Evolutionary conservation across 2,888 invertebrate species (phyloP).

Genomic region (Oxystoma pomonae): DNA sequence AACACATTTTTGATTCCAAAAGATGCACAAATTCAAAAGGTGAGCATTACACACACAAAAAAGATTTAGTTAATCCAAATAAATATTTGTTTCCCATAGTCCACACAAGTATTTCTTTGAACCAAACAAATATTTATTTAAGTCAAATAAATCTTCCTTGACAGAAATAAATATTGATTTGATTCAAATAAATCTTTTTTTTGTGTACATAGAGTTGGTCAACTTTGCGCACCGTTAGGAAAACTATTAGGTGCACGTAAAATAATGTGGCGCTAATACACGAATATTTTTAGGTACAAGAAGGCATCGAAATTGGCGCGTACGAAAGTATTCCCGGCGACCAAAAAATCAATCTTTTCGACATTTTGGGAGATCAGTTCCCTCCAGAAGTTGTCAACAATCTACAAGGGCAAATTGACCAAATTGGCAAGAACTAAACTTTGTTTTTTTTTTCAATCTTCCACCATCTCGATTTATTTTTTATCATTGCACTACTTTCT

Average conservation of each 20-base stretch:
- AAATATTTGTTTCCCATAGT: too few species aligned
- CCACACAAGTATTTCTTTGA: too few species aligned
- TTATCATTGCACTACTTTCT: conserved; percentile 1
- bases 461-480: background rate
- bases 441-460: background rate
- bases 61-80: too few species aligned
- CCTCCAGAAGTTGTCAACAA: conserved; percentile 86
- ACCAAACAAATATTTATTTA: too few species aligned
- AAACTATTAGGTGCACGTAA: too few species aligned
- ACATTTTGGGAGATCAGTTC: conserved; percentile 80
- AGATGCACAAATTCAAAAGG: conserved; percentile 83
- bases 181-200: too few species aligned
- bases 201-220: too few species aligned
- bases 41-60: too few species aligned
- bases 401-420: conserved; percentile 79
- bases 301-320: conserved; percentile 81
- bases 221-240: too few species aligned
- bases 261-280: too few species aligned
- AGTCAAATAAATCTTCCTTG: too few species aligned
- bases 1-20: conserved; percentile 80
- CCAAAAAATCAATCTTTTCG: conserved; percentile 78
- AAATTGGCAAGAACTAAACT: conserved; percentile 65
- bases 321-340: conserved; percentile 83
- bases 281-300: conserved; percentile 74
- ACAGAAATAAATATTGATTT: too few species aligned